Conservation (phyloP, 2,888 invertebrate genomes). For the Amphipoea oculea region DNA sequence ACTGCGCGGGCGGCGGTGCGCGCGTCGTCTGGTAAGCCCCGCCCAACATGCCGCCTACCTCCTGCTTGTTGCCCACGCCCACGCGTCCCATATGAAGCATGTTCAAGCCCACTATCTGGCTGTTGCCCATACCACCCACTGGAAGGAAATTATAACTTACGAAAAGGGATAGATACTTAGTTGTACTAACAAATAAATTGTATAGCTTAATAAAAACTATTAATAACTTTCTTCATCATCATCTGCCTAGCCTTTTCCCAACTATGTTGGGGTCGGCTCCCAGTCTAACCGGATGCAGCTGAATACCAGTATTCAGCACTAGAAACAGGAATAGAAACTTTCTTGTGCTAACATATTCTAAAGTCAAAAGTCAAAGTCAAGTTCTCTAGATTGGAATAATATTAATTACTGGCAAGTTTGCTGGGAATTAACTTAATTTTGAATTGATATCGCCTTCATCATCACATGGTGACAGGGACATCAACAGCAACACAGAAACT, state of each 20-base stretch:
- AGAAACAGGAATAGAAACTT: neutral
- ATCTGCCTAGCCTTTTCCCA: no score
- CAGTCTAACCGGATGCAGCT: no score
- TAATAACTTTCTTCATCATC: neutral
- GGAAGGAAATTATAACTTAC: conserved; percentile 10
- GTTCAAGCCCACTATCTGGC: conserved; percentile 84
- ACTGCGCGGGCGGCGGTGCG: conserved; percentile 93
- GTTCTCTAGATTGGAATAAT: neutral
- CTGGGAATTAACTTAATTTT: neutral
- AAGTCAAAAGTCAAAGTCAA: no score
- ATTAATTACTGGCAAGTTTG: neutral
- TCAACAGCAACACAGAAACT: no score
- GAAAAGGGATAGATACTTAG: neutral
- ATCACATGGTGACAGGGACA: no score
- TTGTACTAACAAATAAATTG: neutral
- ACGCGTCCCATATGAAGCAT: conserved; percentile 83
- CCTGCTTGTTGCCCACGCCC: conserved; percentile 78
- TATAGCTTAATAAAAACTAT: no score
- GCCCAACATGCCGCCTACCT: conserved; percentile 83
- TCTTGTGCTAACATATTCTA: neutral
- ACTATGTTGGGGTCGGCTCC: no score
- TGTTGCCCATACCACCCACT: conserved; percentile 84
- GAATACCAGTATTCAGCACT: no score
- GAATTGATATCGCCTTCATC: neutral
- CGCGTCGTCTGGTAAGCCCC: conserved; percentile 88